These are phyloP conservation scores for Drosophila maculinotata DNA, from an alignment of 2,888 invertebrate genomes.

Conservation along the genomic window DNA sequence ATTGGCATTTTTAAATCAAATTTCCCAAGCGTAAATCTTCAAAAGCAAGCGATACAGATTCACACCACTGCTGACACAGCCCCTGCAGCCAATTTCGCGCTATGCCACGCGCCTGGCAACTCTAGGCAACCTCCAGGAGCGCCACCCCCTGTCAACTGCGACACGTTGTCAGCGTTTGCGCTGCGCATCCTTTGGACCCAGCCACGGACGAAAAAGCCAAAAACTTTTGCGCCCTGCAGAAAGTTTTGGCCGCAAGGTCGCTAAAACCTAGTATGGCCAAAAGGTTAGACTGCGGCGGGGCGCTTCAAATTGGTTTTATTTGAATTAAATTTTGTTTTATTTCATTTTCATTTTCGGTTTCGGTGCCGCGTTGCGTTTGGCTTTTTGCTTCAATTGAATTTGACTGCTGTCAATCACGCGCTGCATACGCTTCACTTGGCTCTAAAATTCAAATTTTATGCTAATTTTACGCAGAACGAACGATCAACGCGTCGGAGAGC, in stretches of 20 bases:
- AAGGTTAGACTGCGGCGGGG: constrained; percentile 43
- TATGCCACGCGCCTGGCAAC: constrained; percentile 47
- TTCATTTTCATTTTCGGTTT: constrained; percentile 54
- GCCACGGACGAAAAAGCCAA: constrained; percentile 26
- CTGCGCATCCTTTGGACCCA: constrained; percentile 40
- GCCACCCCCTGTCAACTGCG: constrained; percentile 38
- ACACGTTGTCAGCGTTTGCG: constrained; percentile 54
- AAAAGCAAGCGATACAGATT: constrained; percentile 67
- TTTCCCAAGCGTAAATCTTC: constrained; percentile 64
- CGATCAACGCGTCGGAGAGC: constrained; percentile 54
- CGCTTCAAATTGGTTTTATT: constrained; percentile 73
- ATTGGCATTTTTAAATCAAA: constrained; percentile 61
- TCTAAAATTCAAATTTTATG: constrained; percentile 80
- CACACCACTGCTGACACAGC: constrained; percentile 9
- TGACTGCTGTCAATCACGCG: constrained; percentile 80
- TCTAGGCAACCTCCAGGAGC: constrained; percentile 22
- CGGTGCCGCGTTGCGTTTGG: constrained; percentile 38
- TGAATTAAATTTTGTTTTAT: constrained; percentile 79
- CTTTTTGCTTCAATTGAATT: constrained; percentile 75
- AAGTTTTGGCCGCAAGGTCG: constrained; percentile 73
- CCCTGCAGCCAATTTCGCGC: constrained; percentile 58
- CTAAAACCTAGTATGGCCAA: constrained; percentile 53
- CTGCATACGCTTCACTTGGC: constrained; percentile 78
- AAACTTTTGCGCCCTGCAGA: constrained; percentile 58
- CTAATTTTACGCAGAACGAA: constrained; percentile 71